Evolutionary conservation across 1,140 invertebrate species (phyloP).

Genomic region (Tenebrio molitor): DNA sequence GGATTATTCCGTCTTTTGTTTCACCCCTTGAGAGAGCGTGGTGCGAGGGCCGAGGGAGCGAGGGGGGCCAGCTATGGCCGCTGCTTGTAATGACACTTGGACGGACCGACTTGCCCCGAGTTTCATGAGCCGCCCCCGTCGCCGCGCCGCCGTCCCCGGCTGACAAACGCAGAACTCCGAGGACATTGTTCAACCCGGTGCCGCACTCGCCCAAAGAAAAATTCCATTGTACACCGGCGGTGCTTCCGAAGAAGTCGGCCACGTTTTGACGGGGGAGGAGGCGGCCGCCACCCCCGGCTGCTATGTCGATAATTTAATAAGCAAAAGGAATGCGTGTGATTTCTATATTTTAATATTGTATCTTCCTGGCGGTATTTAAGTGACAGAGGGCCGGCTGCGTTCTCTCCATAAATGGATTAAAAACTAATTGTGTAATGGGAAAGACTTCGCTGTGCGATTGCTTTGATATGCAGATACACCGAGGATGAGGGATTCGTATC

Average conservation of each 20-base stretch:
- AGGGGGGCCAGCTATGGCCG: slow-evolving; percentile 59
- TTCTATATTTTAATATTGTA: slow-evolving; percentile 63
- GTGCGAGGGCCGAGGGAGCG: slow-evolving; percentile 44
- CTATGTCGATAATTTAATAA: slow-evolving; percentile 62
- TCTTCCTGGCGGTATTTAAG: slow-evolving; percentile 55
- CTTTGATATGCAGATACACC: slow-evolving; percentile 61
- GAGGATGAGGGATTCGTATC: slow-evolving; percentile 61
- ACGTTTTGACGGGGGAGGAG: neutral
- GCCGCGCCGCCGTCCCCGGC: neutral
- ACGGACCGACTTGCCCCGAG: slow-evolving; percentile 59
- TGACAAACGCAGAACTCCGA: slow-evolving; percentile 42
- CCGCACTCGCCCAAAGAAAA: slow-evolving; percentile 23
- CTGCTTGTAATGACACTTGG: slow-evolving; percentile 66
- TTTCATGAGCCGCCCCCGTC: slow-evolving; percentile 47
- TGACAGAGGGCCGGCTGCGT: slow-evolving; percentile 42
- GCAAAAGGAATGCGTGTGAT: slow-evolving; percentile 58
- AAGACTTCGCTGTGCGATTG: slow-evolving; percentile 58
- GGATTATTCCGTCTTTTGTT: slow-evolving; percentile 67
- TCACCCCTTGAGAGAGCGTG: slow-evolving; percentile 57
- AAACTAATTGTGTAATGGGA: slow-evolving; percentile 55
- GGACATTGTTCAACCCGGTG: slow-evolving; percentile 23
- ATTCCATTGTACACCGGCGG: neutral
- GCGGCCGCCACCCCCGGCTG: too few relatives aligned
- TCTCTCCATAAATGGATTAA: slow-evolving; percentile 44
- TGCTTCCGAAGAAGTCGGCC: neutral